A percentile compares a stretch with the other conserved stretches of the same genome.
phyloP scores from a whole-genome alignment of 2,888 invertebrate species.

The Mesorhabditis spiculigera region DNA sequence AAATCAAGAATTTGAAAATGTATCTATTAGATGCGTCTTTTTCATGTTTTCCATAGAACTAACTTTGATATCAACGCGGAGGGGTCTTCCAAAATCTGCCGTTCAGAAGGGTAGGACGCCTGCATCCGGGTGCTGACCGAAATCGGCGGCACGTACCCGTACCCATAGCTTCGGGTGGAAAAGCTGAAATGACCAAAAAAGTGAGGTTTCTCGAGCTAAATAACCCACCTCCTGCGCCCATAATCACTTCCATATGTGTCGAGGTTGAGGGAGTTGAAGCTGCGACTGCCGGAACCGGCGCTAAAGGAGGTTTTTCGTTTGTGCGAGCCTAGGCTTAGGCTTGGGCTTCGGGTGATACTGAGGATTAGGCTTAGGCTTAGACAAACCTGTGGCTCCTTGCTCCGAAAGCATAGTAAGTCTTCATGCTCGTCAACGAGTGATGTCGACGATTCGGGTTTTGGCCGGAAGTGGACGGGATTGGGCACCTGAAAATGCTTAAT shows the following conservation, averaged over 20 bases:
- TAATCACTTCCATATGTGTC: constrained; percentile 1
- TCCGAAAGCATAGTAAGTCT: neutral
- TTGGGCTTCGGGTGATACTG: too few relatives aligned
- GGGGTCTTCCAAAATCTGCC: too few relatives aligned
- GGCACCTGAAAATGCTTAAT: neutral
- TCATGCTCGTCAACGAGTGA: constrained; percentile 6
- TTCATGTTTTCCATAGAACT: too few relatives aligned
- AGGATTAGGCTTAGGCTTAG: neutral
- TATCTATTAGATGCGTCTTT: too few relatives aligned
- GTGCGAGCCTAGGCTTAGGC: too few relatives aligned
- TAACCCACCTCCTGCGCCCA: neutral
- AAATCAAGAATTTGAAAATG: too few relatives aligned
- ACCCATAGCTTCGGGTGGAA: neutral
- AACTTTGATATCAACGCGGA: too few relatives aligned
- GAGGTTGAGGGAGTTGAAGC: neutral
- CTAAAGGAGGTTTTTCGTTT: neutral
- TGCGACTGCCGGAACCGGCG: neutral
- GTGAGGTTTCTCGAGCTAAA: neutral
- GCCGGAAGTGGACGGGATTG: neutral
- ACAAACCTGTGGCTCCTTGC: neutral
- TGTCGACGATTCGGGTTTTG: neutral
- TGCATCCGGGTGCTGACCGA: too few relatives aligned
- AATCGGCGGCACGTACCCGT: constrained; percentile 4
- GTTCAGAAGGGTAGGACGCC: too few relatives aligned
- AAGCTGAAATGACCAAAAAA: neutral